These are phyloP conservation scores for Palloptera scutellata DNA, from an alignment of 2,888 invertebrate genomes.

Conservation along the genomic window DNA sequence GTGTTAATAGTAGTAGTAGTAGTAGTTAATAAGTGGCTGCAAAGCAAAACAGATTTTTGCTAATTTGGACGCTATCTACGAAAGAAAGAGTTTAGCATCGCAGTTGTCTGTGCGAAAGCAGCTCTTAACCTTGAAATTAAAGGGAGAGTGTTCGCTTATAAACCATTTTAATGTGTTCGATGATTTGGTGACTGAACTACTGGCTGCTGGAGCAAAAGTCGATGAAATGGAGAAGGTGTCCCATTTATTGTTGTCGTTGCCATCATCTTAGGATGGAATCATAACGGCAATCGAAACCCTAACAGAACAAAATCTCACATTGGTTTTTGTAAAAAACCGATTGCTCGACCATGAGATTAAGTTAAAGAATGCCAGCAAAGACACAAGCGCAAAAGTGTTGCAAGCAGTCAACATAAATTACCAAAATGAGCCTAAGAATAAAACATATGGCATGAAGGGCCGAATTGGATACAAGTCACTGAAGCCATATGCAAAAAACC, in stretches of 20 bases:
- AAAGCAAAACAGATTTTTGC: conserved; percentile 33
- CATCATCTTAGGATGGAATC: conserved; percentile 32
- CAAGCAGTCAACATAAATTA: conserved; percentile 19
- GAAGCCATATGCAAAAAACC: conserved; percentile 9
- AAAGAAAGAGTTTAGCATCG: conserved; percentile 31
- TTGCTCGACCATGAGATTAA: conserved; percentile 35
- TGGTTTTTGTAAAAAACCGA: conserved; percentile 33
- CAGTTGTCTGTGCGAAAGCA: conserved; percentile 35
- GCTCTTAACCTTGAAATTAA: conserved; percentile 34
- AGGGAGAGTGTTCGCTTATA: conserved; percentile 27
- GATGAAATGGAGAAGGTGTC: conserved; percentile 37
- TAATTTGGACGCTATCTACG: conserved; percentile 30
- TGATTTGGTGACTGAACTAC: conserved; percentile 32
- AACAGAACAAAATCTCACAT: conserved; percentile 27
- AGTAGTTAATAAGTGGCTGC: conserved; percentile 26
- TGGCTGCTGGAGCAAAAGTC: conserved; percentile 34
- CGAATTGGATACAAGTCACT: conserved; percentile 24
- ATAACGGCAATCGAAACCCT: conserved; percentile 34
- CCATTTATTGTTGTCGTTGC: conserved; percentile 32
- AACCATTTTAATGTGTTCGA: conserved; percentile 38
- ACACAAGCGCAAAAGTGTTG: conserved; percentile 33
- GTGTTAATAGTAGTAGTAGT: conserved; percentile 31
- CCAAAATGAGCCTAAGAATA: conserved; percentile 25
- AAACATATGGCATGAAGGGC: conserved; percentile 14
- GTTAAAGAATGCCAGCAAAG: conserved; percentile 20